Evolutionary conservation across 2,797 vertebrate species (phyloP), one percentile per base, ranked within the genome.

Genomic region (Acanthiza pusilla): DNA sequence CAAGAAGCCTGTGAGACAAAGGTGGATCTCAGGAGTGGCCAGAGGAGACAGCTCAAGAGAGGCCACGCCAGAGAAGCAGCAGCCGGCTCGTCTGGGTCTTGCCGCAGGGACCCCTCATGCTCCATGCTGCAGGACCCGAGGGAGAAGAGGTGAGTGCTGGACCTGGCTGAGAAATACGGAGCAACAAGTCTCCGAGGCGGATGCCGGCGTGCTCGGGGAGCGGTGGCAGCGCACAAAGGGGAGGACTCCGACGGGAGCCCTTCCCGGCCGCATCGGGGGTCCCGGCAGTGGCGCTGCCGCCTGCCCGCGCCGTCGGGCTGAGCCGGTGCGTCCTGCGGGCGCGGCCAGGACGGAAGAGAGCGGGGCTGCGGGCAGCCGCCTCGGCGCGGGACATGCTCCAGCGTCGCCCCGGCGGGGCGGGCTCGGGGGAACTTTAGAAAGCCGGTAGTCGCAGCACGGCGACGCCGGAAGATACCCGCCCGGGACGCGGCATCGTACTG

Each of bases 171-270:
- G 67, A 34, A 81, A 83, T 7, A 8, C 10, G 10, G 61, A 84
- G 88, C 95, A 95, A 96, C 91, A 94, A 94, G 95, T 94, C 90
- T 29, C 65, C 5, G 26, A 7, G 51, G 80, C 58, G 9, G 73
- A 0, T 61, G 83, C 43, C 42, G 17, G 60, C 32, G 3, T 29
- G 1, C 30, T 25, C 23, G 19, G 67, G 43, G 36, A 91, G 61
- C 26, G 13, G n/a, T 34, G 8, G 14, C 42, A 16, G 68, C 15
- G 73, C 85, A 80, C 92, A 79, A 88, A 73, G 78, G 75, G 30
- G 32, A 38, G 53, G 45, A 62, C 36, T n/a, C 27, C 36, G 17
- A 40, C 13, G 32, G 30, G 21, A 88, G 78, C 88, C 29, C 47
- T 26, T 67, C 72, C 30, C 45, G 51, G 60, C 48, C 21, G 80